Evolutionary conservation across 2,113 vertebrate species (phyloP), one percentile per base, ranked within the genome.

Genomic region (Phalacrocorax aristotelis): DNA sequence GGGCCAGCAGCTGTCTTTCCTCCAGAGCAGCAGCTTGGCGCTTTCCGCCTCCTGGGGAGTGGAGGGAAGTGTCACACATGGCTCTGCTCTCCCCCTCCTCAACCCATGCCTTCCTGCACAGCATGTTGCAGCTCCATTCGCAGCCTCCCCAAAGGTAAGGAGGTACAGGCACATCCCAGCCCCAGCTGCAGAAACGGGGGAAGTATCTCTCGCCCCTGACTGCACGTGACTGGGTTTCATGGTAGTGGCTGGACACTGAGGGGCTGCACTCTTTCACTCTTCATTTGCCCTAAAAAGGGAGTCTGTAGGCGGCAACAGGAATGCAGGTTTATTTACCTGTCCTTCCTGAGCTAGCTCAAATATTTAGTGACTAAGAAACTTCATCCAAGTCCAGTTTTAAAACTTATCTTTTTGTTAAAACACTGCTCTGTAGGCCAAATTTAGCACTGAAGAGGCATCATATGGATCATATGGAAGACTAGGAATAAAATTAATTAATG

Each of bases 401-500:
- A 94, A 91, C 69, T 92, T 61, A 11, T 21, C 48, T 97, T 68
- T 94, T 94, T 93, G 64, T 90, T 69, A 92, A 96, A 97, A 95
- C 80, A 60, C 42, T 87, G 68, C 70, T 91, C 54, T 4, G 0
- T 14, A 46, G 36, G 60, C 90, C 89, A 96, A 96, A 98, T 97
- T 90, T 83, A 95, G 83, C 93, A 77, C 90, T 93, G 84, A 74
- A 64, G 87, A 90, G 49, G 89, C 87, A 96, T 97, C 97, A 97
- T 91, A 93, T 85, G 94, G 97, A 97, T 97, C 97, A 61, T 90
- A 95, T 84, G 96, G 96, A 98, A 97, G 46, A 76, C 70, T 97
- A 81, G 97, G 76, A 95, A 97, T 96, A 98, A 98, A 97, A 95
- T 46, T 94, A 98, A 98, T 98, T 97, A 98, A 98, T 97, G 66